These are phyloP conservation scores for Pantherophis guttatus DNA, from an alignment of 2,113 vertebrate genomes.

Conservation along the genomic window DNA sequence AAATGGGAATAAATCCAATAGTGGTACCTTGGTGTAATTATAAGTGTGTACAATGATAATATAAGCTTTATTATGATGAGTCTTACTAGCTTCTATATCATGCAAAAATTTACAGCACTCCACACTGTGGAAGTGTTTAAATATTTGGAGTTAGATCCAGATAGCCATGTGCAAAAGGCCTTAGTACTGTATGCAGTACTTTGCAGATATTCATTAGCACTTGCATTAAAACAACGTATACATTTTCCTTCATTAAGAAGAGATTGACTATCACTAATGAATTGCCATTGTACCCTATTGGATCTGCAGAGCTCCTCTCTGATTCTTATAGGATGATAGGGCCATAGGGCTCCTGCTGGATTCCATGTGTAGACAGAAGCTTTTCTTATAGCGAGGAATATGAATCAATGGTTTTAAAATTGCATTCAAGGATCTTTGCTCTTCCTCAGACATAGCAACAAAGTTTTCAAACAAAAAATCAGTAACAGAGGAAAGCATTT, in stretches of 20 bases:
- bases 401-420: background rate
- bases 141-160: slow-evolving; percentile 27
- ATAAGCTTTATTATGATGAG: slow-evolving; percentile 47
- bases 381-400: background rate
- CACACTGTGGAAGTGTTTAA: slow-evolving; percentile 59
- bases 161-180: background rate
- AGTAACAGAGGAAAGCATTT: background rate
- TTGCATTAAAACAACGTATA: background rate
- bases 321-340: background rate
- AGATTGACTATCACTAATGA: background rate
- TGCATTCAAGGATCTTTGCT: background rate
- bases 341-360: background rate
- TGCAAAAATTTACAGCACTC: slow-evolving; percentile 64
- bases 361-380: background rate
- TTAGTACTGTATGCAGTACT: background rate
- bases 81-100: slow-evolving; percentile 58
- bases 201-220: background rate
- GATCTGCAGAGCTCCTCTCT: background rate
- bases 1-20: slow-evolving; percentile 63
- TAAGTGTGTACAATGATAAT: slow-evolving; percentile 55
- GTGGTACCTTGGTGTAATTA: slow-evolving; percentile 63
- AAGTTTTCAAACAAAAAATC: background rate
- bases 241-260: background rate
- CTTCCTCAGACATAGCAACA: background rate
- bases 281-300: background rate